These are phyloP conservation scores for Mesocricetus auratus DNA, from an alignment of 2,113 vertebrate species.

Conservation along the genomic window DNA sequence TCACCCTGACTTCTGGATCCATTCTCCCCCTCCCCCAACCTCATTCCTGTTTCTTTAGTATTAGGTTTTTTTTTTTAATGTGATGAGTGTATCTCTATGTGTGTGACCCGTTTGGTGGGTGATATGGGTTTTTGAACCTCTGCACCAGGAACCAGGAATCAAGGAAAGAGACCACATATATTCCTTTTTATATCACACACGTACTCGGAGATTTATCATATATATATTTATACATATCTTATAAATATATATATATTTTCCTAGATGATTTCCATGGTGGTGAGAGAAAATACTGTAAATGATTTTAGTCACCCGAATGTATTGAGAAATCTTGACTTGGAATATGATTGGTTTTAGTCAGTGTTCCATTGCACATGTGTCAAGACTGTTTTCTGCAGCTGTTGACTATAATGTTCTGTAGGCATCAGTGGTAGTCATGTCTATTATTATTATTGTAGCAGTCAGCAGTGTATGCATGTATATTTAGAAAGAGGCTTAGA, in stretches of 20 bases:
- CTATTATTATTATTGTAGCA: slow-evolving; percentile 11
- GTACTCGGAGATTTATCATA: neutral
- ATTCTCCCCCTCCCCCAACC: neutral
- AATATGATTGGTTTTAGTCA: slow-evolving; percentile 34
- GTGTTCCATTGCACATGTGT: neutral
- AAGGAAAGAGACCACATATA: neutral
- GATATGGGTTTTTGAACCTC: neutral
- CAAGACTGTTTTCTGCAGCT: neutral
- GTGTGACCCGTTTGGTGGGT: neutral
- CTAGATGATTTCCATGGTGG: slow-evolving; percentile 47
- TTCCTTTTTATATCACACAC: neutral
- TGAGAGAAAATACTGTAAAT: neutral
- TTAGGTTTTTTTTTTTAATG: neutral
- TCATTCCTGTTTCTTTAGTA: neutral
- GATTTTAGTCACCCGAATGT: slow-evolving; percentile 26
- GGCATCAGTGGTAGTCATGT: neutral
- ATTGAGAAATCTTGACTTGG: slow-evolving; percentile 7
- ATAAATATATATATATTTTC: too few species aligned
- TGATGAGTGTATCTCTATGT: neutral
- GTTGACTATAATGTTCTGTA: neutral
- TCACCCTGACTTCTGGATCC: neutral
- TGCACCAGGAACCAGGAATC: neutral
- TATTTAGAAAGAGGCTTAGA: neutral
- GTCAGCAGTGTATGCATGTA: neutral
- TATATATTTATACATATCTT: too few species aligned